Evolutionary conservation across 30 jellyfish, hydroid and myxozoan genomes (phyloP), one percentile per base, ranked within the genome.

Genomic region (Chironex yamaguchii): DNA sequence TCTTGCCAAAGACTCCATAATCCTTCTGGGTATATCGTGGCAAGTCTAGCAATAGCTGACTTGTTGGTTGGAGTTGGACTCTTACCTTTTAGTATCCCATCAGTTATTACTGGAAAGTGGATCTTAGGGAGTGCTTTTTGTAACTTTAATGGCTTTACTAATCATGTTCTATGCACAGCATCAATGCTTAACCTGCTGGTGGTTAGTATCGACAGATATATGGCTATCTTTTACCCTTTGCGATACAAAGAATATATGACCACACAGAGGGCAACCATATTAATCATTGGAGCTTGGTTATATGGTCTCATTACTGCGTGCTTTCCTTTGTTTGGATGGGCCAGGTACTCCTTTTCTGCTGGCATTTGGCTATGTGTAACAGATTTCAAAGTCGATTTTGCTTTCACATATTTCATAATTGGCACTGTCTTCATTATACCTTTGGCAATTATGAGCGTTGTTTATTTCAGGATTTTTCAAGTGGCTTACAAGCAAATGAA

Each of bases 281-380:
- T 86, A 20, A 86, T 86, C 1, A 35, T 79, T 4, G 42, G 67
- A 25, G 23, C 90, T 4, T 86, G 96, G 96, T 30, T 77, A 29
- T 86, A 86, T 35, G 96, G 84, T 1, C 22, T 75, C 22, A 1
- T 63, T 1, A 73, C 90, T 0, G 89, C 96, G 21, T 22, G 73
- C 3, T 29, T 64, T 0, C 96, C 96, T 1, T 29, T 86, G 22
- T 35, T 74, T 3, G 94, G 94, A 29, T 84, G 94, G 94, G 84
- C 89, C 11, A 72, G 36, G 24, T 84, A 84, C 49, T 33, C 29
- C 1, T 84, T 84, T 34, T 35, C 26, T 17, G 48, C 53, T 29
- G 94, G 94, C 23, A 71, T 84, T 23, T 84, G 94, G 94, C 70
- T 84, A 26, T 84, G 94, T 49, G 65, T 71, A 2, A 84, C 94